phyloP scores from a whole-genome alignment of 2,797 vertebrate genomes.

The Lithobates sylvaticus region DNA sequence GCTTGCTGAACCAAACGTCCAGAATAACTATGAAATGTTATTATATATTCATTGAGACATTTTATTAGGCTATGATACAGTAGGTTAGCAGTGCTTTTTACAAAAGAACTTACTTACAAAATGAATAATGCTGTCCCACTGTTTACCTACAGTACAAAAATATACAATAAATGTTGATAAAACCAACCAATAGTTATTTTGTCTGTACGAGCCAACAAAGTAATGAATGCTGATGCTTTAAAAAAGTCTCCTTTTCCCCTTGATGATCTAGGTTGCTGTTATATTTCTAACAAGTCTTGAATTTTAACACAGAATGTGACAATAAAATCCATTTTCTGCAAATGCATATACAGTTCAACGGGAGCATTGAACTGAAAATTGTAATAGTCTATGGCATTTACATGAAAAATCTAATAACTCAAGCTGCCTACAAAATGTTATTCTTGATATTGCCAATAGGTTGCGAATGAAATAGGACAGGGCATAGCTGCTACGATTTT shows the following conservation, averaged over 20 bases:
- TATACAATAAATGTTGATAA: constrained; percentile 12
- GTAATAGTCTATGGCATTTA: constrained; percentile 62
- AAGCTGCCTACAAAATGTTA: constrained; percentile 62
- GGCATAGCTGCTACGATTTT: constrained; percentile 54
- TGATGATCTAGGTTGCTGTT: constrained; percentile 25
- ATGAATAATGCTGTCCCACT: background rate
- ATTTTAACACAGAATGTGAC: constrained; percentile 55
- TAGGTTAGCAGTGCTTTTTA: background rate
- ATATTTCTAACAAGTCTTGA: constrained; percentile 46
- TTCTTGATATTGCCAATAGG: constrained; percentile 62
- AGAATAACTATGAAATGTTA: background rate
- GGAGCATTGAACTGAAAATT: constrained; percentile 55
- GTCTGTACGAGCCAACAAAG: background rate
- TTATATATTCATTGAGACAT: background rate
- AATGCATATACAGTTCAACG: constrained; percentile 54
- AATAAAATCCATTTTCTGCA: constrained; percentile 60
- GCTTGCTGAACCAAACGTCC: background rate
- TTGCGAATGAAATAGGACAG: constrained; percentile 56
- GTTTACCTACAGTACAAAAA: background rate
- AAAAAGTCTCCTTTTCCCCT: constrained; percentile 22
- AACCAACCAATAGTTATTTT: background rate
- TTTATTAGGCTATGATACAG: background rate
- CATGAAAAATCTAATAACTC: constrained; percentile 62
- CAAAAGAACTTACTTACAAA: background rate
- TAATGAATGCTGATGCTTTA: background rate